Percentiles rank a stretch among this genome's conserved stretches.
Evolutionary conservation across 2,888 invertebrate species (phyloP).

Genomic region (Ectobius pallidus): DNA sequence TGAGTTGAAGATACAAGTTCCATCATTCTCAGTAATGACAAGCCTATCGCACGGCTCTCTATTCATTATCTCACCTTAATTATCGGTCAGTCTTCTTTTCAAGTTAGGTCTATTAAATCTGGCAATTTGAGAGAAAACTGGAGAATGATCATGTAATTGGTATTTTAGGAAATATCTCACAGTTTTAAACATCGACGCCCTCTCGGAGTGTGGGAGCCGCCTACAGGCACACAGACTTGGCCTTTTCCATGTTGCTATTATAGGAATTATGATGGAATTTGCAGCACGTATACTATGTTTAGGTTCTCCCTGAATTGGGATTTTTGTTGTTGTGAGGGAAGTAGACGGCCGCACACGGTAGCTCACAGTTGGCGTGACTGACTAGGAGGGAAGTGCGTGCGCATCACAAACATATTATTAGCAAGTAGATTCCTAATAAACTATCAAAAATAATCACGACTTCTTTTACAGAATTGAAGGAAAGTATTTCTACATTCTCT

Average conservation of each 20-base stretch:
- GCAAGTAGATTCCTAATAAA: no score
- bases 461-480: no score
- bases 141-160: not conserved
- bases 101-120: not conserved
- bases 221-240: not conserved
- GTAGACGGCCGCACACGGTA: not conserved
- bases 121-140: not conserved
- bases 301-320: not conserved
- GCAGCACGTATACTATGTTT: not conserved
- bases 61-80: not conserved
- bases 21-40: not conserved
- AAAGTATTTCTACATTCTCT: no score
- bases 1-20: not conserved
- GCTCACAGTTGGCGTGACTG: not conserved
- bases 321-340: not conserved
- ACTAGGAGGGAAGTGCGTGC: not conserved
- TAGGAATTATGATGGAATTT: not conserved
- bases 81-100: not conserved
- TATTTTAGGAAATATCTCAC: not conserved
- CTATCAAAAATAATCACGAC: no score
- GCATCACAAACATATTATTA: no score
- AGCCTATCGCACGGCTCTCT: not conserved
- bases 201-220: not conserved
- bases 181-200: not conserved
- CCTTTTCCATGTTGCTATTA: not conserved